Percentiles rank a stretch among this genome's conserved stretches.
phyloP scores from a whole-genome alignment of 2,113 vertebrate species.

The Podocnemis expansa region DNA sequence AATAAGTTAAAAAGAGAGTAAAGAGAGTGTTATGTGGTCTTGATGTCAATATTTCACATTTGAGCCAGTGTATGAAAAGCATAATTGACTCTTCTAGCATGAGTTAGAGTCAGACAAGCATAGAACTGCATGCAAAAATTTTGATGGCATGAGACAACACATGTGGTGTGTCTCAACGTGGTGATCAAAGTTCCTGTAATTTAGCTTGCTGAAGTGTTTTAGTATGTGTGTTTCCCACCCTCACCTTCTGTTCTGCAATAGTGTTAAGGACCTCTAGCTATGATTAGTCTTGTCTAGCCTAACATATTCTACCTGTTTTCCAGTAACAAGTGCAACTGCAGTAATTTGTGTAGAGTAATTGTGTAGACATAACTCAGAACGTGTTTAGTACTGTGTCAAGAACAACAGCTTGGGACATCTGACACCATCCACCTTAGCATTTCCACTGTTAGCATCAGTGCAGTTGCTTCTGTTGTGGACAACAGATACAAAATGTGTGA shows the following conservation, averaged over 20 bases:
- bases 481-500: neutral
- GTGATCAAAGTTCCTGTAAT: neutral
- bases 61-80: neutral
- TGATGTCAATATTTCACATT: neutral
- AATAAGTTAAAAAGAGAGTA: neutral
- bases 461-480: neutral
- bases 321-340: neutral
- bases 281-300: neutral
- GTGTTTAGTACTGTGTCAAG: neutral
- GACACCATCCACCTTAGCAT: neutral
- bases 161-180: neutral
- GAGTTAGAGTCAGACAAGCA: neutral
- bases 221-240: neutral
- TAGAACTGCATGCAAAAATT: neutral
- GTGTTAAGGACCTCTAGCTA: neutral
- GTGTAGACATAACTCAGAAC: neutral
- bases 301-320: neutral
- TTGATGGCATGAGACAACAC: conserved; percentile 3
- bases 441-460: neutral
- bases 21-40: conserved; percentile 3
- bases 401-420: too few relatives aligned
- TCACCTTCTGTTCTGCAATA: neutral
- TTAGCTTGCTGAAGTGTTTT: neutral
- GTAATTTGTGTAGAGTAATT: too few relatives aligned
- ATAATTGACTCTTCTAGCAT: neutral